Evolutionary conservation across 2,113 vertebrate species (phyloP), one percentile per base, ranked within the genome.

Genomic region (Burhinus oedicnemus): DNA sequence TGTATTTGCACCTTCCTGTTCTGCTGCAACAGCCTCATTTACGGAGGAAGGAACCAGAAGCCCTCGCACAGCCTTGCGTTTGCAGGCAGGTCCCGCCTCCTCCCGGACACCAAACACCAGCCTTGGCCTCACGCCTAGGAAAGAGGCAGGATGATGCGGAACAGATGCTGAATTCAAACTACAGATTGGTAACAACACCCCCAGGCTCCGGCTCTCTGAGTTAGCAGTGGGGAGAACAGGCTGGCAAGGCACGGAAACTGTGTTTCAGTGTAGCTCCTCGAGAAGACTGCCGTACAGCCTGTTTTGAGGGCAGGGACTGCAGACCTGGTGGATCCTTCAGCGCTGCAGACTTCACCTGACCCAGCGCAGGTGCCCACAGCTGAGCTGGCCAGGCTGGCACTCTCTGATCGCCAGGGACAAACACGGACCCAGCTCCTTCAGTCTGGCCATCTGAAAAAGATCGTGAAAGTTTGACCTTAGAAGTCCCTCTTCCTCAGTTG

Each of bases 121-220:
- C 51, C 49, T 85, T 88, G 84, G 91, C 81, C 65, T 72, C 57
- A 9, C 0, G 40, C 83, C 81, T 26, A 5, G 77, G 84, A 49
- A 52, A 89, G 29, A 78, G 69, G 57, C 23, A 57, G 40, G 74
- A 89, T 0, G 30, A 91, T 4, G 2, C 57, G 69, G 91, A 94
- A 91, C 89, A 96, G 93, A 96, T 84, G 89, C 87, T 82, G 62
- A 75, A 91, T 87, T 95, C 78, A 57, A 79, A 49, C 60, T 68
- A 51, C 84, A 93, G 92, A 93, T 45, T 93, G 87, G 52, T 89
- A 93, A 91, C 77, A 89, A 89, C 78, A 93, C 58, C 65, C 66
- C 65, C 66, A 47, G 77, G 81, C 74, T 95, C 78, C 82, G 65
- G 47, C 57, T 95, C 47, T 89, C 42, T 9, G 40, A 76, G 23